Base-by-base conservation (phyloP, 1,140 invertebrate species). In the Steinernema feltiae region DNA sequence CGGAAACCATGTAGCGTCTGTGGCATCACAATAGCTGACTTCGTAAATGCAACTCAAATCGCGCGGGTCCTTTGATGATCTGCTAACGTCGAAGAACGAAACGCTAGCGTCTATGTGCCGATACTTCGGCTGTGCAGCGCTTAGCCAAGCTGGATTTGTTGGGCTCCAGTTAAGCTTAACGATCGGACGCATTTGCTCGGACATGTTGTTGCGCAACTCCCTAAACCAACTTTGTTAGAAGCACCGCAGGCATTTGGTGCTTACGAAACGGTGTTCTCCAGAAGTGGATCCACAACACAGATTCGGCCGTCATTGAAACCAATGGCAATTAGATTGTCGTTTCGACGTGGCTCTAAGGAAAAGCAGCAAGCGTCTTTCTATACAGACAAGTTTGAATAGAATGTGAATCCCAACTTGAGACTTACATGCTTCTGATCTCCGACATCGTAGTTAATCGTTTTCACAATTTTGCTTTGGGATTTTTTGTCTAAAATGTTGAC, bases 281-380 rank as follows among this genome's bases (percentile, higher is more conserved):
- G 2, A 3, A 27, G 2, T 3, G 53, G 53, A 63, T 63, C 24
- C 53, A 63, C 53, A 3, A 63, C 53, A 63, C 53, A 63, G 24
- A 63, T 63, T 27, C 53, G 7, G 7, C 53, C 53, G 24, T 63
- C 24, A 27, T 3, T 63, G 24, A 15, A 27, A 21, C 53, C 53
- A 21, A 63, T 63, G 24, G 53, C 53, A 21, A 63, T 3, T 21
- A 27, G 53, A 27, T 63, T 63, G 53, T 63, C 53, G 7, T 27
- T 21, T 63, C 53, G 15, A 15, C 24, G 15, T 21, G 12, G 53
- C 24, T 63, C 53, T 27, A 63, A 7, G 53, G 53, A 17, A 21
- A 17, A 63, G 24, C 53, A 63, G 53, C 53, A 63, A 63, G 53
- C 53, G 24, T 63, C 53, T n/a, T 63, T 63, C 53, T 63, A 27